Evolutionary conservation across 2,797 vertebrate species (phyloP), one percentile per base, ranked within the genome.

Genomic region (Nannoperca obscura): DNA sequence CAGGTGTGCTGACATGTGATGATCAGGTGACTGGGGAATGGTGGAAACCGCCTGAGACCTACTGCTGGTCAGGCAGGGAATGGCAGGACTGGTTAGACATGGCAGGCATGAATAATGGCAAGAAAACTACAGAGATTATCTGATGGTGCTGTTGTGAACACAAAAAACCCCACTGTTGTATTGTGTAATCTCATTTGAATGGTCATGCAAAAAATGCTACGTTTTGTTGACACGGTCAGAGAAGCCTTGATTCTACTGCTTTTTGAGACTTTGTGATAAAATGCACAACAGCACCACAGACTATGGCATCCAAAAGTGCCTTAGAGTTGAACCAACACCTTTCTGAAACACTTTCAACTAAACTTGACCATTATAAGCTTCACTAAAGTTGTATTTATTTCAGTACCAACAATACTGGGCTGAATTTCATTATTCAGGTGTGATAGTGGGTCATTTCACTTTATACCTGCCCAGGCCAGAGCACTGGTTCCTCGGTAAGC

Each of bases 1-100:
- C 74, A 65, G 69, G 47, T 80, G 73, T 55, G 67, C 50, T 52
- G 46, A 38, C 68, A 69, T 66, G 57, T 74, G 63, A 59, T n/a
- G 49, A 34, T 64, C 53, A 53, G 61, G n/a, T 47, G 54, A 58
- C 53, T 36, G 9, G 30, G 30, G 22, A 76, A 42, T 63, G 32
- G 55, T 57, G 44, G 49, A 27, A 59, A 63, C n/a, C 1, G n/a
- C 22, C 49, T 19, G 17, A 44, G 12, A 44, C 24, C 17, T 11
- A 27, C 61, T 60, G 47, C 15, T 63, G 58, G 63, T 60, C 68
- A 47, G 32, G 8, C n/a, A 38, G 59, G 8, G 6, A 66, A 71
- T 49, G 17, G 52, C 47, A 58, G 54, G 40, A 32, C 27, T 20
- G n/a, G 40, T 61, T 32, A 20, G 7, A 60, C 15, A 54, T 60